These are phyloP conservation scores for Matsumyia berberina DNA, from an alignment of 2,888 invertebrate genomes.

Conservation along the genomic window DNA sequence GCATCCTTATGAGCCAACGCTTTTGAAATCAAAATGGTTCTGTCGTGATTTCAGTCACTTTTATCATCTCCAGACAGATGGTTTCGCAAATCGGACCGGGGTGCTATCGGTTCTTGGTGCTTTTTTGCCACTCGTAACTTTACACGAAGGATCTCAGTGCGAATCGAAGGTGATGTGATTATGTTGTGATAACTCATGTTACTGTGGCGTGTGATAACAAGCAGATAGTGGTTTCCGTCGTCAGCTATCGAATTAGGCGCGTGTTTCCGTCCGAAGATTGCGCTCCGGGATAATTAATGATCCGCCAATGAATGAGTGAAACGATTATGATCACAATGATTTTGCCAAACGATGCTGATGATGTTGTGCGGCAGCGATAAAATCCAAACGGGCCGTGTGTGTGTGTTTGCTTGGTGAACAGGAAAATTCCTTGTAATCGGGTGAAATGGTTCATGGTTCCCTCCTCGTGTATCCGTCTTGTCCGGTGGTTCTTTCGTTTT, in stretches of 20 bases:
- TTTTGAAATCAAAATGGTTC: conserved; percentile 71
- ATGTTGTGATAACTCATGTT: background rate
- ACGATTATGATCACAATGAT: conserved; percentile 64
- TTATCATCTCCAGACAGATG: conserved; percentile 74
- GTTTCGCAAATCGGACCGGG: conserved; percentile 66
- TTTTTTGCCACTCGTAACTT: conserved; percentile 18
- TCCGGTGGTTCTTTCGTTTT: conserved; percentile 10
- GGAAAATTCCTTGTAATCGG: conserved; percentile 65
- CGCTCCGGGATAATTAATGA: conserved; percentile 54
- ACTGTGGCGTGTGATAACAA: background rate
- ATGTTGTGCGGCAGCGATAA: conserved; percentile 41
- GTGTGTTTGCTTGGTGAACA: conserved; percentile 30
- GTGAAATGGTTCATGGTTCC: conserved; percentile 55
- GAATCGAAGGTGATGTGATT: conserved; percentile 5
- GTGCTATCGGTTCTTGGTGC: conserved; percentile 40
- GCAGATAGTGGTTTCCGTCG: no score
- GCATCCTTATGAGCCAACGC: conserved; percentile 69
- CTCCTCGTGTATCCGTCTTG: conserved; percentile 29
- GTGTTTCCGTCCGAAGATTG: conserved; percentile 40
- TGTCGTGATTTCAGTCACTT: conserved; percentile 76
- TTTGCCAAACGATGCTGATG: conserved; percentile 58
- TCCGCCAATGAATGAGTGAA: conserved; percentile 61
- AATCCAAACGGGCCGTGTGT: conserved; percentile 8
- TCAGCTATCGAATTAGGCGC: background rate
- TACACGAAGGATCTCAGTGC: conserved; percentile 1